A percentile compares a stretch with the other conserved stretches of the same genome.
These are phyloP conservation scores for Muntiacus reevesi DNA, from an alignment of 2,113 vertebrate genomes.

Conservation along the genomic window DNA sequence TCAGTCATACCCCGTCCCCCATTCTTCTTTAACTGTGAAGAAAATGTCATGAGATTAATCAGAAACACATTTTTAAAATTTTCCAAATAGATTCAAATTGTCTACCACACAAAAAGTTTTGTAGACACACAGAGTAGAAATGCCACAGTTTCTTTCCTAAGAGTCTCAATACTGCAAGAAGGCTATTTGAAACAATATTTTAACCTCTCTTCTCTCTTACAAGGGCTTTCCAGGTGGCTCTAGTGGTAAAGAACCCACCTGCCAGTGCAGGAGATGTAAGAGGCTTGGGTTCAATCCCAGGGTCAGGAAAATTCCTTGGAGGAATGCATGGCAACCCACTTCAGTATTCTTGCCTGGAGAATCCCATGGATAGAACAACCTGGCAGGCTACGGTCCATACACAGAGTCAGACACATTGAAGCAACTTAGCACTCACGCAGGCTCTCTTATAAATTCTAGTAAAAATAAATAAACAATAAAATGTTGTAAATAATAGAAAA, in stretches of 20 bases:
- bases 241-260: background rate
- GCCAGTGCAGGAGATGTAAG: background rate
- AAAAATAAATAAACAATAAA: background rate
- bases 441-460: background rate
- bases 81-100: background rate
- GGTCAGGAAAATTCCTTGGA: background rate
- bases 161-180: background rate
- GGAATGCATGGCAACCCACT: background rate
- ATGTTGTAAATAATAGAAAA: background rate
- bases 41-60: background rate
- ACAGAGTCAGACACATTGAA: background rate
- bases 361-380: background rate
- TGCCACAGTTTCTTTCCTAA: background rate
- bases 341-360: background rate
- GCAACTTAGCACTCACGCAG: background rate
- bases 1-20: background rate
- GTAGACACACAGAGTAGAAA: background rate
- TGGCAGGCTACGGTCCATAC: background rate
- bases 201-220: background rate
- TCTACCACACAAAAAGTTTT: background rate
- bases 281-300: background rate
- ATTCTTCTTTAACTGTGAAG: background rate
- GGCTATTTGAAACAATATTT: background rate
- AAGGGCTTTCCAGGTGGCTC: background rate
- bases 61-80: background rate